Evolutionary conservation across 2,113 vertebrate species (phyloP), one percentile per base, ranked within the genome.

Genomic region (Pantherophis guttatus): DNA sequence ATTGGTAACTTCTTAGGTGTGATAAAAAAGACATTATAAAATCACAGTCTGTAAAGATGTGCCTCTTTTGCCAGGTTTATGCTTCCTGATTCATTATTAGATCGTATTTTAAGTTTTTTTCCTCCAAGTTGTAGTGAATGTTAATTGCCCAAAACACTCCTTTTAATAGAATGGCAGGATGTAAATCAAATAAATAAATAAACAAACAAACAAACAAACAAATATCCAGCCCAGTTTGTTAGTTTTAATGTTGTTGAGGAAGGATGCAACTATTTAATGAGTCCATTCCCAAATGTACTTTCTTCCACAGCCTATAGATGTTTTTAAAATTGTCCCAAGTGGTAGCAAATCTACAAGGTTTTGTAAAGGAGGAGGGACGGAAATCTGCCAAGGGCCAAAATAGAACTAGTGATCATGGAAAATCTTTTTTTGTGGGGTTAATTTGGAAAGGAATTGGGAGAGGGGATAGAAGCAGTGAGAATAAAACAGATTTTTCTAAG

Each of bases 381-480:
- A 29, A 95, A 96, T 95, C 86, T 88, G 85, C 55, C 90, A 23
- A 94, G 52, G 50, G 92, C 92, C 93, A 81, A 48, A 81, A 95
- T 19, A 95, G 95, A 96, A 92, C 87, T 93, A 87, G 59, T 95
- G 93, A 95, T 95, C 94, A 75, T 91, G 48, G 70, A 94, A 97
- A 96, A 95, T 24, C 91, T 93, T 92, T 81, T 33, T 95, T 95
- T 93, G 55, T 94, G 86, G 92, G 62, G 94, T 94, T 94, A 93
- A 95, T 96, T 95, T 94, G 89, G 91, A 95, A 92, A 94, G 81
- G 12, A 59, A 53, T 90, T 15, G 24, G 92, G 95, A 88, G 93
- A 94, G 44, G 2, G 57, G 44, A 91, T 95, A 91, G 93, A 95
- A 21, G 48, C 75, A 96, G 53, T 54, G 53, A 21, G 81, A 96